Percentiles rank a stretch among this genome's conserved stretches.
Evolutionary conservation across 2,797 vertebrate species (phyloP).

Genomic region (Kryptopterus vitreolus): DNA sequence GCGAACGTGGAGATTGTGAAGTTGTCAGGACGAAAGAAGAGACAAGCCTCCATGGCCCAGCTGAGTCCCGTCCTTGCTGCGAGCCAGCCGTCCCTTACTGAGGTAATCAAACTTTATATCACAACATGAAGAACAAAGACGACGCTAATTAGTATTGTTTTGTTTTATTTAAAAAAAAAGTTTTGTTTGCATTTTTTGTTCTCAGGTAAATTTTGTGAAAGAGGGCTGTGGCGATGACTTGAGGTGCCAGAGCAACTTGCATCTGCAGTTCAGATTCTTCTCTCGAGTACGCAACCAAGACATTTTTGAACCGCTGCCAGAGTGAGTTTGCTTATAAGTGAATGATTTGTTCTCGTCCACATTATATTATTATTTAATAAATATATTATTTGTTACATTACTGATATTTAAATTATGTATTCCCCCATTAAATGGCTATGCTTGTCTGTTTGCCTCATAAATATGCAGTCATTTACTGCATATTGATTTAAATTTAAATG

Average conservation of each 20-base stretch:
- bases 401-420: neutral
- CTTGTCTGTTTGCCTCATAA: too few species aligned
- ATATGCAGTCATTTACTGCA: too few species aligned
- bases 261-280: constrained; percentile 80
- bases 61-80: constrained; percentile 81
- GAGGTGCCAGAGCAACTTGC: constrained; percentile 85
- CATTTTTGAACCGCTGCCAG: constrained; percentile 72
- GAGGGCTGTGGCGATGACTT: constrained; percentile 88
- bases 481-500: too few species aligned
- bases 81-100: constrained; percentile 67
- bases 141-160: neutral
- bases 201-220: constrained; percentile 88
- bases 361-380: neutral
- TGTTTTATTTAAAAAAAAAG: neutral
- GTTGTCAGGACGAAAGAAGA: constrained; percentile 68
- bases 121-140: neutral
- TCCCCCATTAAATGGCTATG: too few species aligned
- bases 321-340: constrained; percentile 71
- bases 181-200: neutral
- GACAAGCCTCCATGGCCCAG: constrained; percentile 67
- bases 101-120: constrained; percentile 66
- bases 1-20: constrained; percentile 78
- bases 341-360: neutral
- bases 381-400: neutral
- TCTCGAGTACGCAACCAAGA: constrained; percentile 69